These are phyloP conservation scores for Zelostemma sp. DNA, from an alignment of 1,140 invertebrate species.

Conservation along the genomic window DNA sequence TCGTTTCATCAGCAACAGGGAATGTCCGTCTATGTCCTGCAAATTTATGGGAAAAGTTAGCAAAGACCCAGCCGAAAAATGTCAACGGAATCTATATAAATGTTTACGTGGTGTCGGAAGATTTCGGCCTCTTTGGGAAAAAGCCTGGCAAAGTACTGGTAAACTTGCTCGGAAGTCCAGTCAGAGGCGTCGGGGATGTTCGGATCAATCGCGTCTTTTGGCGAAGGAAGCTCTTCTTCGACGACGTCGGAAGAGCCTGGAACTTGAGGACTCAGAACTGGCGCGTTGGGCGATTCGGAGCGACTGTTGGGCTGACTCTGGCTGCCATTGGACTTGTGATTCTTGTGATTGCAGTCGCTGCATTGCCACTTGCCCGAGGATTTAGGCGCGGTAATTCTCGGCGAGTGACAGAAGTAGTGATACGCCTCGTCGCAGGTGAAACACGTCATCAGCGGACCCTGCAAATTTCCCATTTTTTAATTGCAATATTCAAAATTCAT, in stretches of 20 bases:
- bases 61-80: slow-evolving; percentile 2
- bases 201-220: slow-evolving; percentile 71
- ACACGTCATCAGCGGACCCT: slow-evolving; percentile 78
- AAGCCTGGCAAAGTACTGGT: slow-evolving; percentile 81
- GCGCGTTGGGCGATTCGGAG: slow-evolving; percentile 59
- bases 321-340: slow-evolving; percentile 43
- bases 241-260: slow-evolving; percentile 51
- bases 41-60: slow-evolving; percentile 52
- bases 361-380: slow-evolving; percentile 62
- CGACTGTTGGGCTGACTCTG: slow-evolving; percentile 44
- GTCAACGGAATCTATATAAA: slow-evolving; percentile 13
- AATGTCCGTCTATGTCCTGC: slow-evolving; percentile 90
- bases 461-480: not conserved
- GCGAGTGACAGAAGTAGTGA: slow-evolving; percentile 81
- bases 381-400: slow-evolving; percentile 68
- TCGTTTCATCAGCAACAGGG: slow-evolving; percentile 83
- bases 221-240: slow-evolving; percentile 50
- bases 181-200: slow-evolving; percentile 82
- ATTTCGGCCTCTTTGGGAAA: slow-evolving; percentile 82
- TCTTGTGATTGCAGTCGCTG: slow-evolving; percentile 58
- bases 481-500: too few species aligned
- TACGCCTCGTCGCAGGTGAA: slow-evolving; percentile 86
- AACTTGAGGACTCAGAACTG: slow-evolving; percentile 64
- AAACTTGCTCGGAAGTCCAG: slow-evolving; percentile 87
- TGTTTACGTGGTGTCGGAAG: slow-evolving; percentile 83